Evolutionary conservation across 1,140 invertebrate genomes (phyloP), one percentile per base, ranked within the genome.

Genomic region (Heliconius congener): DNA sequence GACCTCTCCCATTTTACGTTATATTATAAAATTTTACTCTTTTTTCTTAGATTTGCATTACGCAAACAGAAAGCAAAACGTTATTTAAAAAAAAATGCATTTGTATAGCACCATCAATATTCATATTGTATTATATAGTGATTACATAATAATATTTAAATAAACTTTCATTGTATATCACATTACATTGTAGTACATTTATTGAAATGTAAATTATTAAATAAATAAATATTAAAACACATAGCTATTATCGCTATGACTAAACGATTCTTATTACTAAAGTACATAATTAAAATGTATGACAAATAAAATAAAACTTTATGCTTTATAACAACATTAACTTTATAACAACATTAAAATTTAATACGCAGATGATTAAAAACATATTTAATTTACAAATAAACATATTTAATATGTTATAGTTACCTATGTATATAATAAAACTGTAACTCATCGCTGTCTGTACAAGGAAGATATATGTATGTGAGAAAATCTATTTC

Each of bases 161-260:
- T 66, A 27, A 66, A 27, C 9, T 66, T 16, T 27, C 23, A 66
- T 30, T 13, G 30, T 16, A 57, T 66, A 66, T 66, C n/a, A 30
- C 27, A 30, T 30, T 52, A 19, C 18, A 66, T 66, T 27, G 23
- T 30, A 66, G 9, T 66, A 66, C 18, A 66, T 66, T 13, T 16
- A 66, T 66, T 66, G 60, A 66, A 27, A 66, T 66, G 27, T 66
- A 66, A 27, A 66, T 30, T 66, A 66, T 66, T 4, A 27, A 66
- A 5, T 30, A 23, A 8, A 23, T 66, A 66, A n/a, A 66, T 30
- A n/a, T 66, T 66, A 66, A 30, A 66, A 66, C 23, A 57, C n/a
- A 18, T 57, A 57, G 8, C 55, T 27, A 23, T 57, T 57, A 57
- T 66, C 3, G 27, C 11, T 27, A 16, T 16, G 23, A 30, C 27